These are phyloP conservation scores for Salvator merianae DNA, from an alignment of 2,113 vertebrate genomes.

Conservation along the genomic window DNA sequence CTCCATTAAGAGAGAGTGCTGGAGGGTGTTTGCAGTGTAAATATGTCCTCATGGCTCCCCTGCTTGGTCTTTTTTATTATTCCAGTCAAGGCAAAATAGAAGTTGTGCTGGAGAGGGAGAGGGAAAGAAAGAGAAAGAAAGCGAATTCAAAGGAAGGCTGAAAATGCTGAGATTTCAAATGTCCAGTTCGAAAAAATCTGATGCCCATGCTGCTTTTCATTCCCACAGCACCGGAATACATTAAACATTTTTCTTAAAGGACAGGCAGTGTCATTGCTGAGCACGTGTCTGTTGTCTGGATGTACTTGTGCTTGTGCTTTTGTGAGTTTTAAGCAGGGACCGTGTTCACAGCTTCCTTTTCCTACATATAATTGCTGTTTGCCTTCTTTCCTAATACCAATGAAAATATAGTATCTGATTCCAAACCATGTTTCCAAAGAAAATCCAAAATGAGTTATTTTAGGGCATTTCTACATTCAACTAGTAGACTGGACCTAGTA, in stretches of 20 bases:
- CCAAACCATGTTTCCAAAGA: constrained; percentile 1
- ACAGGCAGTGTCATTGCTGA: constrained; percentile 45
- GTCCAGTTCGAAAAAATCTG: constrained; percentile 62
- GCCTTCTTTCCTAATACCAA: background rate
- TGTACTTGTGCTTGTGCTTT: constrained; percentile 6
- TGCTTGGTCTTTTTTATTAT: constrained; percentile 48
- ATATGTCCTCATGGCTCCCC: constrained; percentile 38
- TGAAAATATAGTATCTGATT: constrained; percentile 19
- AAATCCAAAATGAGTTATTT: too few species aligned
- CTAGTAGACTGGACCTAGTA: too few species aligned
- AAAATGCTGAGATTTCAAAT: constrained; percentile 71
- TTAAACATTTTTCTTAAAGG: constrained; percentile 62
- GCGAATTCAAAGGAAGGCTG: constrained; percentile 32
- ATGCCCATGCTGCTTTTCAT: constrained; percentile 61
- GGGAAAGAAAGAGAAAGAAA: background rate
- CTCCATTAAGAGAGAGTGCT: constrained; percentile 35
- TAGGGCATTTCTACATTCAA: too few species aligned
- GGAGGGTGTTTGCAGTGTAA: constrained; percentile 20
- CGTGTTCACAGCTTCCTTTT: constrained; percentile 19
- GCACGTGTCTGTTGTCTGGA: constrained; percentile 31
- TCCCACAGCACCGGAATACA: constrained; percentile 56
- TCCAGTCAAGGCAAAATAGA: constrained; percentile 52
- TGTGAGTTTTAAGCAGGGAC: constrained; percentile 41
- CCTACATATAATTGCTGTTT: constrained; percentile 8
- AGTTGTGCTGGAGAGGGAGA: constrained; percentile 15